A percentile compares a stretch with the other conserved stretches of the same genome.
phyloP scores from a whole-genome alignment of 2,888 invertebrate species.

The Ormyrus rosae region DNA sequence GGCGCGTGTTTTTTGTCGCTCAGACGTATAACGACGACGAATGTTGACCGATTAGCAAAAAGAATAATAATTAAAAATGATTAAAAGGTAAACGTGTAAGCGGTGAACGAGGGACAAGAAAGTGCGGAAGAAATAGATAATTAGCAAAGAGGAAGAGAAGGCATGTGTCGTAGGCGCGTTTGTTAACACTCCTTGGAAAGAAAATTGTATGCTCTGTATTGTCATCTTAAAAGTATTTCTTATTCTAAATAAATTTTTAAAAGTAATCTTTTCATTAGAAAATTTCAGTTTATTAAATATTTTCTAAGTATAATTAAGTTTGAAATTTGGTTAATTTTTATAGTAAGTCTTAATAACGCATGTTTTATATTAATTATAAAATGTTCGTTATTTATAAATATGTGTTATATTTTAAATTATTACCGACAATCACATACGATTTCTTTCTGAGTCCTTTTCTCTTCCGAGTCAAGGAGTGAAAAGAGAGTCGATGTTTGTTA shows the following conservation, averaged over 20 bases:
- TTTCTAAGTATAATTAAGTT: constrained; percentile 2
- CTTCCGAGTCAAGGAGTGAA: constrained; percentile 61
- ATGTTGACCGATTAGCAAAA: constrained; percentile 59
- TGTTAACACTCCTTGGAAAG: constrained; percentile 49
- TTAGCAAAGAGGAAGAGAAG: constrained; percentile 17
- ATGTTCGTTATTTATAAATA: constrained; percentile 21
- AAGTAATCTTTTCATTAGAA: constrained; percentile 1
- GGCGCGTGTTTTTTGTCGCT: constrained; percentile 55
- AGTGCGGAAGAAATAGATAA: constrained; percentile 14
- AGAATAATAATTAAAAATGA: constrained; percentile 58
- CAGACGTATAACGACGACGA: constrained; percentile 56
- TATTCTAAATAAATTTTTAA: too few species aligned
- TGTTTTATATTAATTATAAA: constrained; percentile 2
- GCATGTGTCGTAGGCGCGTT: constrained; percentile 42
- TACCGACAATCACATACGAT: constrained; percentile 54
- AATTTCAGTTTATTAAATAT: background rate
- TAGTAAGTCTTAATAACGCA: background rate
- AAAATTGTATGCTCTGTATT: constrained; percentile 48
- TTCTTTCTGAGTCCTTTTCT: constrained; percentile 59
- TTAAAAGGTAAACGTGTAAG: constrained; percentile 44
- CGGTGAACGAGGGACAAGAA: constrained; percentile 36
- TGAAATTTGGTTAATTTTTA: constrained; percentile 13
- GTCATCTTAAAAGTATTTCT: background rate
- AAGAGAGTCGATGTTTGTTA: constrained; percentile 66
- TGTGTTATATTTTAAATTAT: constrained; percentile 51